Conservation (phyloP, 2,797 vertebrate genomes). For the Coreius guichenoti region DNA sequence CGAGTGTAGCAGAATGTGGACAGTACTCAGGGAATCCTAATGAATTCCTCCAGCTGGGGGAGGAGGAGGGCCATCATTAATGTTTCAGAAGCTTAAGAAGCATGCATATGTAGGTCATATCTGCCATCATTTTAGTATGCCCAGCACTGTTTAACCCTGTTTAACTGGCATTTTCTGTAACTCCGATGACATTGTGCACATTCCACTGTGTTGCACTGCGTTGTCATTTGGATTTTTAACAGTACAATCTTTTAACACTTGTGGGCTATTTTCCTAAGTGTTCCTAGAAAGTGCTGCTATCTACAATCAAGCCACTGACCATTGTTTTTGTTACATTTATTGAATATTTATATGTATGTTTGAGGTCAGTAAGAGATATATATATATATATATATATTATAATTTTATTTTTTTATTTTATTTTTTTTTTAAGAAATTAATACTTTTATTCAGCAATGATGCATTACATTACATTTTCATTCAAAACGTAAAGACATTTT, state of each 20-base stretch:
- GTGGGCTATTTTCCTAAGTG: not conserved
- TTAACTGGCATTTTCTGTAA: conserved; percentile 38
- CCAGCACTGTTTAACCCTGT: conserved; percentile 53
- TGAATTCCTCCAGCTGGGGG: conserved; percentile 60
- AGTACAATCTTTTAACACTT: not conserved
- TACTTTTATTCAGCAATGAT: not conserved
- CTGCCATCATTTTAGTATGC: conserved; percentile 20
- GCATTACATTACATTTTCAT: not conserved
- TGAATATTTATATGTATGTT: not conserved
- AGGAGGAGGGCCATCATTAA: conserved; percentile 68
- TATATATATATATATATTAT: too few species aligned
- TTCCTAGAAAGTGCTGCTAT: not conserved
- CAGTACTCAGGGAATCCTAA: conserved; percentile 65
- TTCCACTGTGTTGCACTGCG: conserved; percentile 40
- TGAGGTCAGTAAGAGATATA: not conserved
- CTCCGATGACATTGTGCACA: conserved; percentile 23
- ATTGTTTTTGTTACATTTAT: not conserved
- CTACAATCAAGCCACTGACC: not conserved
- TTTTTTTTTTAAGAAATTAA: not conserved
- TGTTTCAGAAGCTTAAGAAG: conserved; percentile 68
- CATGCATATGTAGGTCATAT: conserved; percentile 57
- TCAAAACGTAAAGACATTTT: not conserved
- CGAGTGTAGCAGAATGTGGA: conserved; percentile 12
- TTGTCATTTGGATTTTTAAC: conserved; percentile 4
- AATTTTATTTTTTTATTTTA: too few species aligned